phyloP scores from a whole-genome alignment of 2,113 vertebrate species.

The Ageneiosus marmoratus region DNA sequence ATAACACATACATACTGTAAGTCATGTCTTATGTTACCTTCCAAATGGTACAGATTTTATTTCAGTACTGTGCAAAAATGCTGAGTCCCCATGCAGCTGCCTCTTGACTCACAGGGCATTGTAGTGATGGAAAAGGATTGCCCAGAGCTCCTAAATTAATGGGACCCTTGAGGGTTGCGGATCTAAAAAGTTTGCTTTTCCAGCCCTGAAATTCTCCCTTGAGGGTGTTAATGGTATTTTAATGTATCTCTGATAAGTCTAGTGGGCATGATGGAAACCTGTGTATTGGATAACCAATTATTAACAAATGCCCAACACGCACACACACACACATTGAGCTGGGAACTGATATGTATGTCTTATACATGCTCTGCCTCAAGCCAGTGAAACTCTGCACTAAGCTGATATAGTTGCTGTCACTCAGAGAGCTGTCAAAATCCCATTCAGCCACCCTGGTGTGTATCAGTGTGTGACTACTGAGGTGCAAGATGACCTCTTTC shows the following conservation, averaged over 20 bases:
- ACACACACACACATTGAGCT: constrained; percentile 14
- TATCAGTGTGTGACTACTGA: background rate
- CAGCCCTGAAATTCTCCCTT: background rate
- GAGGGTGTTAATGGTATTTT: constrained; percentile 3
- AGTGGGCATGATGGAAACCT: background rate
- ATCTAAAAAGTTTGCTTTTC: background rate
- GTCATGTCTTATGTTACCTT: constrained; percentile 7
- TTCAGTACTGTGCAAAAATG: background rate
- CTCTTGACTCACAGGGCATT: constrained; percentile 1
- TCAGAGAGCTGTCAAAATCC: constrained; percentile 24
- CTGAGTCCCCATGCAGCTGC: background rate
- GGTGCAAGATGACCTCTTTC: constrained; percentile 15
- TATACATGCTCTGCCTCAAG: constrained; percentile 11
- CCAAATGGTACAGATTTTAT: background rate
- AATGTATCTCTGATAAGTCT: background rate
- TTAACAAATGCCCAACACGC: background rate
- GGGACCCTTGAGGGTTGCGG: too few species aligned
- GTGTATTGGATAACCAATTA: background rate
- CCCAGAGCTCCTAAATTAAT: background rate
- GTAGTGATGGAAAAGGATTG: background rate
- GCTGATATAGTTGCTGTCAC: constrained; percentile 23
- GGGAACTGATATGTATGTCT: background rate
- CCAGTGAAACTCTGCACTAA: constrained; percentile 10
- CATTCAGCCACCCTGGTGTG: constrained; percentile 23
- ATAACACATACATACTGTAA: background rate